Percentiles rank a stretch among this genome's conserved stretches.
phyloP scores from a whole-genome alignment of 2,797 vertebrate species.

The Lindbergichthys nudifrons region DNA sequence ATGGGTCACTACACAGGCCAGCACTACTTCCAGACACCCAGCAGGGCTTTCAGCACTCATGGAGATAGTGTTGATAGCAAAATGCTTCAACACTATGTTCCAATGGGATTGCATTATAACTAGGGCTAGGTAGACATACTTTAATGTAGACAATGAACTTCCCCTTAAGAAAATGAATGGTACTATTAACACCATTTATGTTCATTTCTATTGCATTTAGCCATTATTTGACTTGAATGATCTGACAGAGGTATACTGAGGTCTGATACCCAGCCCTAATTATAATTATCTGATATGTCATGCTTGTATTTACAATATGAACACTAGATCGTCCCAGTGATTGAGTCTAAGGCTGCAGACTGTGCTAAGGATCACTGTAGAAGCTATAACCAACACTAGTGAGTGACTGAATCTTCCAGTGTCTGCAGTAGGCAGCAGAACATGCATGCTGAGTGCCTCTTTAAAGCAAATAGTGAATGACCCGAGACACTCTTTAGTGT shows the following conservation, averaged over 20 bases:
- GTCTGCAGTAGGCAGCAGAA: constrained; percentile 23
- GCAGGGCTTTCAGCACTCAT: constrained; percentile 1
- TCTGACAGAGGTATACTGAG: background rate
- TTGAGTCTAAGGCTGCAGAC: constrained; percentile 45
- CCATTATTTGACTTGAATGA: background rate
- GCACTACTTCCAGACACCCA: constrained; percentile 11
- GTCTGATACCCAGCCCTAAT: constrained; percentile 40
- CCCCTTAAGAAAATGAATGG: background rate
- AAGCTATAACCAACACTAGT: constrained; percentile 35
- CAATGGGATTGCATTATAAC: constrained; percentile 16
- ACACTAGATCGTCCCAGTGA: constrained; percentile 43
- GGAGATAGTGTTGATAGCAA: background rate
- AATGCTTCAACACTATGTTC: constrained; percentile 7
- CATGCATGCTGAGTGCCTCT: constrained; percentile 44
- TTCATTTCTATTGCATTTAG: background rate
- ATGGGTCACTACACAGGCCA: constrained; percentile 18
- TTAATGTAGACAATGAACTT: background rate
- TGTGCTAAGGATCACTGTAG: constrained; percentile 44
- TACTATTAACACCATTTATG: background rate
- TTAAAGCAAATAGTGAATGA: background rate
- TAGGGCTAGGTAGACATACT: constrained; percentile 38
- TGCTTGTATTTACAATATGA: constrained; percentile 36
- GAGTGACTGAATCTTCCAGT: constrained; percentile 34
- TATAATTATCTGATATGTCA: constrained; percentile 16
- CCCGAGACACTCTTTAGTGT: background rate